Base-by-base conservation (phyloP, 2,888 invertebrate species). In the Girardia tigrina region DNA sequence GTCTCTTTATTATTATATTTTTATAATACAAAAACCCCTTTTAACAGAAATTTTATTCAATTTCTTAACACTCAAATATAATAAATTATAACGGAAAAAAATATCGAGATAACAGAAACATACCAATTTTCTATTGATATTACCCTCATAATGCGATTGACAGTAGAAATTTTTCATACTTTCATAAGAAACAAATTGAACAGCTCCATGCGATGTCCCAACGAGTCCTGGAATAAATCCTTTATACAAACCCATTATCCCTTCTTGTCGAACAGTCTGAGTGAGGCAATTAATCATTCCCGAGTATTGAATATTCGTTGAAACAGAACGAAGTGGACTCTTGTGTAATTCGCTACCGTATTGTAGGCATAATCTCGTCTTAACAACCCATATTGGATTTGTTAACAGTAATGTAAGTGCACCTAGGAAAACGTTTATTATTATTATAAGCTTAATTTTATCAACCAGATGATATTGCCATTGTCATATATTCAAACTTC, bases 341-440 rank as follows among this genome's bases (percentile, higher is more conserved):
- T n/a, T n/a, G 77, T 76, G 12, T 76, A 26, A 28, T 71, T 29
- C 1, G 4, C 78, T 88, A 70, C 70, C 29, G 81, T 94, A 95
- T 85, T 98, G 97, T 79, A 98, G 88, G 83, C 97, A 98, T 78
- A 98, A 88, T 75, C 95, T 82, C 0, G 98, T 98, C 87, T 99
- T 99, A 77, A 94, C 91, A 79, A 98, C 95, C 97, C 97, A 99
- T 81, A 98, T 90, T 72, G 98, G 98, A 86, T 98, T 98, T 73
- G 97, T 95, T 85, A 95, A 88, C 73, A 91, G 83, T 75, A 95
- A 87, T 0, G 94, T 94, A 1, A 92, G 86, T 42, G 92, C 87
- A 14, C 94, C 94, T 81, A 71, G 4, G 23, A 23, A 20, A 23
- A 26, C n/a, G n/a, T n/a, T n/a, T n/a, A n/a, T n/a, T n/a, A n/a